Conservation (phyloP, 2,888 invertebrate genomes). For the Proisotoma minuta region DNA sequence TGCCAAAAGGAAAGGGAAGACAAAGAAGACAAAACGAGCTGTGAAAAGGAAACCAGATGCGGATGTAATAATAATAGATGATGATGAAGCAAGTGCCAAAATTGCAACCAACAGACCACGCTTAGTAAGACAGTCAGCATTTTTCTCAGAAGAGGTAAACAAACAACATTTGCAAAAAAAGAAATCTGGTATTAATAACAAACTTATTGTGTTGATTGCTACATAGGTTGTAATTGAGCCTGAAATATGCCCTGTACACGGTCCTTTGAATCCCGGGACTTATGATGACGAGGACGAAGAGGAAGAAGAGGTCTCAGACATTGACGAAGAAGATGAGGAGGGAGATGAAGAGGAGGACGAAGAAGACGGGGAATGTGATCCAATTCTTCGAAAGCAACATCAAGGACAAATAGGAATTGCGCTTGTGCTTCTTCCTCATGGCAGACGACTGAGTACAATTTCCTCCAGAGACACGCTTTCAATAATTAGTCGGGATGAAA, state of each 20-base stretch:
- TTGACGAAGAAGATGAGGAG: slow-evolving; percentile 61
- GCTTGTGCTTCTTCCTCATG: slow-evolving; percentile 44
- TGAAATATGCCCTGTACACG: slow-evolving; percentile 46
- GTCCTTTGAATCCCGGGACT: slow-evolving; percentile 44
- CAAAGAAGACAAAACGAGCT: slow-evolving; percentile 21
- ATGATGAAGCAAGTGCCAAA: slow-evolving; percentile 38
- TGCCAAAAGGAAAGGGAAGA: background rate
- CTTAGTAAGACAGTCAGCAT: slow-evolving; percentile 59
- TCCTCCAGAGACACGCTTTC: slow-evolving; percentile 31
- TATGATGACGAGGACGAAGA: slow-evolving; percentile 59
- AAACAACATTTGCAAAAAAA: too few species aligned
- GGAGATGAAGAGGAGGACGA: slow-evolving; percentile 52
- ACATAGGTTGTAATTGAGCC: slow-evolving; percentile 47
- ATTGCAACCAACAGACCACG: slow-evolving; percentile 44
- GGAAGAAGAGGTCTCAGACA: slow-evolving; percentile 63
- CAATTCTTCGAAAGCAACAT: slow-evolving; percentile 39
- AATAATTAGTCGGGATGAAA: slow-evolving; percentile 25
- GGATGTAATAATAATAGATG: slow-evolving; percentile 15
- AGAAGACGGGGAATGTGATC: slow-evolving; percentile 61
- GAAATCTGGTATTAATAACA: too few species aligned
- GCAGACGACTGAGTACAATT: slow-evolving; percentile 42
- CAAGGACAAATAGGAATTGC: slow-evolving; percentile 40
- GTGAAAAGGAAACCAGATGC: slow-evolving; percentile 21
- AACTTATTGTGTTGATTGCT: too few species aligned
- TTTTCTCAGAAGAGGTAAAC: slow-evolving; percentile 46